These are phyloP conservation scores for Dicranocentrus wangi DNA, from an alignment of 2,888 invertebrate genomes.

Conservation along the genomic window DNA sequence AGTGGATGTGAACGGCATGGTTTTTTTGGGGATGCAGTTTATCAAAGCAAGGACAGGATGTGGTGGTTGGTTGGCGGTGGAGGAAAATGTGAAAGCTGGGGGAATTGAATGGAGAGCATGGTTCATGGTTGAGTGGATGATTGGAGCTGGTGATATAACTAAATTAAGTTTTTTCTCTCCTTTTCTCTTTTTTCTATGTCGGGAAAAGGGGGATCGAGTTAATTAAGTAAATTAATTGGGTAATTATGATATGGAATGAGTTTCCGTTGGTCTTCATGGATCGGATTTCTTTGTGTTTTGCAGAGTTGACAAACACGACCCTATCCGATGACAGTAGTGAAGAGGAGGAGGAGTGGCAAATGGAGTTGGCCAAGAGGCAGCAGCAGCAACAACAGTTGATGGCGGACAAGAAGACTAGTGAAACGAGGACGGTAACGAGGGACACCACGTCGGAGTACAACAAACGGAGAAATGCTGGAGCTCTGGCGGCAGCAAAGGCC, in stretches of 20 bases:
- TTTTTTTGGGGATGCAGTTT: background rate
- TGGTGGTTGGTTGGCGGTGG: background rate
- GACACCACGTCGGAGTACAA: constrained; percentile 58
- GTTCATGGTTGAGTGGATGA: constrained; percentile 1
- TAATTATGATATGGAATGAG: background rate
- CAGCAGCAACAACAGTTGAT: constrained; percentile 20
- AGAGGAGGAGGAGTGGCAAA: constrained; percentile 59
- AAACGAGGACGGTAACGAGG: constrained; percentile 46
- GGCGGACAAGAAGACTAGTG: constrained; percentile 9
- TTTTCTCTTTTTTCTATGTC: no score
- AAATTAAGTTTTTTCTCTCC: constrained; percentile 1
- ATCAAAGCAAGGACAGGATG: no score
- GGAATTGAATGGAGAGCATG: background rate
- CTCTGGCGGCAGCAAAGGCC: constrained; percentile 27
- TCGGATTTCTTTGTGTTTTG: background rate
- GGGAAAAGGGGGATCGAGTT: constrained; percentile 12
- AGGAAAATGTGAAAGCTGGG: background rate
- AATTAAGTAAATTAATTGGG: constrained; percentile 25
- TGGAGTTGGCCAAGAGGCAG: constrained; percentile 44
- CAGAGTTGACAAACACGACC: constrained; percentile 69
- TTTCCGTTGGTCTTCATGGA: no score
- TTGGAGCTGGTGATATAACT: constrained; percentile 3
- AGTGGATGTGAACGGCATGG: background rate
- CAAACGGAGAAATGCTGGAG: constrained; percentile 48
- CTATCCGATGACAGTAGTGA: constrained; percentile 70